Evolutionary conservation across 2,797 vertebrate species (phyloP), one percentile per base, ranked within the genome.

Genomic region (Coranthus polyacanthus): DNA sequence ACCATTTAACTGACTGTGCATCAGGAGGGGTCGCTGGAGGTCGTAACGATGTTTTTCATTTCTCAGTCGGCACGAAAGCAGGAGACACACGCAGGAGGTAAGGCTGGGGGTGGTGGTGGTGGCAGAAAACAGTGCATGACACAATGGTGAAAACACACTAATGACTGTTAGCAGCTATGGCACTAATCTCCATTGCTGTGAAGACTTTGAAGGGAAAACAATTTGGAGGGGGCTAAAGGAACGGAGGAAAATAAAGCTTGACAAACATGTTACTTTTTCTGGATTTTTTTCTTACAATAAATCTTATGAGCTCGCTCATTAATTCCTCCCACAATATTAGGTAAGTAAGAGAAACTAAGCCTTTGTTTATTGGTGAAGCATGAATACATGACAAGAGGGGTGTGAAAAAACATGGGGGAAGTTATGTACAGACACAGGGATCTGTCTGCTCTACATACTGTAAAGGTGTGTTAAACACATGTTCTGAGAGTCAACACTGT

Each of bases 1-100:
- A 95, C 93, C 94, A 96, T 96, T 96, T 96, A 96, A 96, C 92
- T 95, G 94, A 95, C 92, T 95, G 88, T 89, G 92, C 59, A 82
- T 94, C 94, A 94, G 87, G 84, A 95, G 85, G 94, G 95, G 94
- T 95, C 93, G 93, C 93, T 82, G 86, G 93, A 94, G 94, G 95
- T 96, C 93, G 92, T 88, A 67, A 16, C 20, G 68, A 79, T 88
- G 93, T 91, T 93, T 93, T 93, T 92, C 81, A 88, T 84, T 91
- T 89, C 83, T 85, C 78, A 65, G 66, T 74, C 79, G 44, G 72
- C 62, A 67, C 56, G 29, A 55, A 85, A 61, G 60, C 69, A 20
- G 43, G 61, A 78, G 76, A 78, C 71, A 16, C 26, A 18, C 13
- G 45, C 69, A 43, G 65, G 61, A 81, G 79, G 76, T 60, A 68